These are phyloP conservation scores for Morpho deidamia DNA, from an alignment of 2,888 invertebrate species.

Conservation along the genomic window DNA sequence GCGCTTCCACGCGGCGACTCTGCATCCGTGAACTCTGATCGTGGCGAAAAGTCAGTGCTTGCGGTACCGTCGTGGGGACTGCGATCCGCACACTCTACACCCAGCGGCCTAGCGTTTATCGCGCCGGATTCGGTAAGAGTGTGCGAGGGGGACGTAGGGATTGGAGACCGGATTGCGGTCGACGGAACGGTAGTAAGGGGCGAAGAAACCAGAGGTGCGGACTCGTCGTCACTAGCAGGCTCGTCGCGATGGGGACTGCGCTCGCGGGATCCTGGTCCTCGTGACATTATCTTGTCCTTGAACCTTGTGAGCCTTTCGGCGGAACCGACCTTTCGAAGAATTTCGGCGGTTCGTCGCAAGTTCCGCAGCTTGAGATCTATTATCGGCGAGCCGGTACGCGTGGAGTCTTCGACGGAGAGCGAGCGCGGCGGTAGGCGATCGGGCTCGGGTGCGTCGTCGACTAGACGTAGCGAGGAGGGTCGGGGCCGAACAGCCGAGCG, in stretches of 20 bases:
- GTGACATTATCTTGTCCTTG: slow-evolving; percentile 56
- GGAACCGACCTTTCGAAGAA: slow-evolving; percentile 58
- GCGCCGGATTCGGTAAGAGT: slow-evolving; percentile 22
- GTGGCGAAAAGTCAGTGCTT: slow-evolving; percentile 56
- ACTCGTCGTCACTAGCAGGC: slow-evolving; percentile 82
- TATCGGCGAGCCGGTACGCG: slow-evolving; percentile 41
- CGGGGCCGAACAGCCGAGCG: slow-evolving; percentile 34
- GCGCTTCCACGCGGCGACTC: slow-evolving; percentile 52
- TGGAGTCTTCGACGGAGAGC: slow-evolving; percentile 62
- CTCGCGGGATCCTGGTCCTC: slow-evolving; percentile 53
- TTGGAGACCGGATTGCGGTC: slow-evolving; percentile 24
- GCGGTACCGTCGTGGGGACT: slow-evolving; percentile 35
- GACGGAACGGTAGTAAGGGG: slow-evolving; percentile 34
- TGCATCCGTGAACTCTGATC: slow-evolving; percentile 60
- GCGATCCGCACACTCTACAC: slow-evolving; percentile 38
- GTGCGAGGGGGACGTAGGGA: slow-evolving; percentile 29
- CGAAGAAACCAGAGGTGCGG: slow-evolving; percentile 80
- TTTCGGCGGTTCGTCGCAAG: slow-evolving; percentile 55
- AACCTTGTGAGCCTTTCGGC: slow-evolving; percentile 59
- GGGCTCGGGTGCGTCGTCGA: slow-evolving; percentile 37
- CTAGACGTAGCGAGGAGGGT: slow-evolving; percentile 51
- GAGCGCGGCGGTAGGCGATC: slow-evolving; percentile 43
- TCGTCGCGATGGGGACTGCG: slow-evolving; percentile 53
- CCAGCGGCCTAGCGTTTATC: slow-evolving; percentile 25
- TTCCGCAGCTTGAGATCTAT: slow-evolving; percentile 51